phyloP scores from a whole-genome alignment of 2,888 invertebrate species.

The Dasypolia templi region DNA sequence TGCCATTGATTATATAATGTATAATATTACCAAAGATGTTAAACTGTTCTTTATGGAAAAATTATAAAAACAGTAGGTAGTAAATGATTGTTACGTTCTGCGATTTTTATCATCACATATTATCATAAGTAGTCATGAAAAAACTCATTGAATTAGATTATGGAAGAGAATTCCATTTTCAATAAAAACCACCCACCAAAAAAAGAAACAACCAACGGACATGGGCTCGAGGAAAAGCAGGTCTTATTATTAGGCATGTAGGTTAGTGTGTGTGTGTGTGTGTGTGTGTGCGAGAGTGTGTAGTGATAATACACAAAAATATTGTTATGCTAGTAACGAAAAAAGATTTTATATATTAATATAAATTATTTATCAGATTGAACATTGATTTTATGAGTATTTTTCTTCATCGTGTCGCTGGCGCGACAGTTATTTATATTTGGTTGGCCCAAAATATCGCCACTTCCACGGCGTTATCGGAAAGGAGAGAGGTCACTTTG shows the following conservation, averaged over 20 bases:
- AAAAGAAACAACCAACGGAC: no score
- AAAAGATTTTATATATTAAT: not conserved
- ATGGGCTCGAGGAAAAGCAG: not conserved
- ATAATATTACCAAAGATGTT: not conserved
- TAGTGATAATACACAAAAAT: conserved; percentile 7
- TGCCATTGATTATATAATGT: not conserved
- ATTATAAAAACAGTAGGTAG: not conserved
- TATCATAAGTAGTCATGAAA: not conserved
- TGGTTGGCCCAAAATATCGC: no score
- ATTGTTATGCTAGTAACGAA: not conserved
- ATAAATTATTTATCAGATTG: not conserved
- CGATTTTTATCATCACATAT: not conserved
- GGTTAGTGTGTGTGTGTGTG: not conserved
- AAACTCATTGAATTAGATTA: not conserved
- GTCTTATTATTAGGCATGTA: not conserved
- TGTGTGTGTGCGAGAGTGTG: not conserved
- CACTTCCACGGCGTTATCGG: no score
- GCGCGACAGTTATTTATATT: no score
- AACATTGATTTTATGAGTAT: not conserved
- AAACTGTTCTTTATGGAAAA: not conserved
- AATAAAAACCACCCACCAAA: not conserved
- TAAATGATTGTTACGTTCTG: not conserved
- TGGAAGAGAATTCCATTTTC: not conserved
- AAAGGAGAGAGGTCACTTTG: no score
- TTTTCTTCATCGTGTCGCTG: no score